Percentiles rank a stretch among this genome's conserved stretches.
Evolutionary conservation across 2,113 vertebrate genomes (phyloP).

Genomic region (Caloenas nicobarica): DNA sequence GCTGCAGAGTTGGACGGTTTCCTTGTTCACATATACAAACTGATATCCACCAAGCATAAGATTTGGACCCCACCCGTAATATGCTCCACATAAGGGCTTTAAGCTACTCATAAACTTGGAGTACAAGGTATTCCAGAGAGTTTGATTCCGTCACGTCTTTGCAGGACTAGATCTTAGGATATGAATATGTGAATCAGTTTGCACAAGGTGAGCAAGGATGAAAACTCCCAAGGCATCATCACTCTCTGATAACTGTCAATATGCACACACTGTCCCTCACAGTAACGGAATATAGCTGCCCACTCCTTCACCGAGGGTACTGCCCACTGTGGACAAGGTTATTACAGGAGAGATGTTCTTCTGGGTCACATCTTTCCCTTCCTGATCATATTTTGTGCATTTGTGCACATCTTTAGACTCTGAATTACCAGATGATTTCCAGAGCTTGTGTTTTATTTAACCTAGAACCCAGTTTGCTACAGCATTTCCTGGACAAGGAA

Average conservation of each 20-base stretch:
- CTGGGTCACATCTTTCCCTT: neutral
- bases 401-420: neutral
- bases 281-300: neutral
- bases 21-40: neutral
- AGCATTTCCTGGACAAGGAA: neutral
- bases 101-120: neutral
- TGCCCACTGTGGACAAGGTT: neutral
- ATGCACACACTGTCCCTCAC: accelerated
- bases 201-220: neutral
- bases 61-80: neutral
- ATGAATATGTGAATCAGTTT: neutral
- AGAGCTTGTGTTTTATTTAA: neutral
- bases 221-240: neutral
- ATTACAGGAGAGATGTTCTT: neutral
- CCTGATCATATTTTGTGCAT: neutral
- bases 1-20: neutral
- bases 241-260: neutral
- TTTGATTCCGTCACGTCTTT: neutral
- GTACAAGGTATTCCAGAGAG: neutral
- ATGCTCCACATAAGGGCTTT: neutral
- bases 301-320: neutral
- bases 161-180: neutral
- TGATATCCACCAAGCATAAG: neutral
- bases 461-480: neutral
- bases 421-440: neutral